phyloP scores from a whole-genome alignment of 2,797 vertebrate genomes.

The Danio choprae region DNA sequence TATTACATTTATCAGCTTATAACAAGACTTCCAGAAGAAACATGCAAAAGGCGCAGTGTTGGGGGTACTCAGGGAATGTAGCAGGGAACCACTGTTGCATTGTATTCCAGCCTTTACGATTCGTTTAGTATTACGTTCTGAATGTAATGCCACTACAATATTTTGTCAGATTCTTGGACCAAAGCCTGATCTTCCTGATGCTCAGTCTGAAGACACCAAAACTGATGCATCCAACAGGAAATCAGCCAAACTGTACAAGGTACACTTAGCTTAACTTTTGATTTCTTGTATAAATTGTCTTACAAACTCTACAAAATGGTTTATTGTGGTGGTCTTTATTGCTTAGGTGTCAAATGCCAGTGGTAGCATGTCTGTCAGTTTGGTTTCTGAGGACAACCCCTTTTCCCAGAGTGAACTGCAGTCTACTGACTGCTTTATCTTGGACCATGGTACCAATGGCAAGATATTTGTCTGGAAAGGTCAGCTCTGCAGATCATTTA shows the following conservation, averaged over 20 bases:
- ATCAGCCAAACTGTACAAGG: constrained; percentile 70
- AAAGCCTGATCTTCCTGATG: constrained; percentile 71
- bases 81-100: background rate
- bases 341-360: constrained; percentile 70
- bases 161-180: constrained; percentile 69
- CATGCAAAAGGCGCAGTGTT: no score
- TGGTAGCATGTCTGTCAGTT: constrained; percentile 65
- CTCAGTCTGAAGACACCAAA: constrained; percentile 57
- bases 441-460: constrained; percentile 71
- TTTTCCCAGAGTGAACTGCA: constrained; percentile 70
- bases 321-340: constrained; percentile 3
- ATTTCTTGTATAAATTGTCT: background rate
- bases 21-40: no score
- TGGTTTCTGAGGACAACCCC: constrained; percentile 68
- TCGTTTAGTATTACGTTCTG: background rate
- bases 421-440: constrained; percentile 73
- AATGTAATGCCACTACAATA: background rate
- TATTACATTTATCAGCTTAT: no score
- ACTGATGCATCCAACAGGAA: constrained; percentile 69
- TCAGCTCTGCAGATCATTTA: constrained; percentile 31
- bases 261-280: constrained; percentile 29
- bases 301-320: background rate
- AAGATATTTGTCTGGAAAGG: constrained; percentile 79
- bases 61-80: no score
- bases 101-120: background rate